These are phyloP conservation scores for Scolopax bukidnonensis DNA, from an alignment of 2,797 vertebrate genomes.

Conservation along the genomic window DNA sequence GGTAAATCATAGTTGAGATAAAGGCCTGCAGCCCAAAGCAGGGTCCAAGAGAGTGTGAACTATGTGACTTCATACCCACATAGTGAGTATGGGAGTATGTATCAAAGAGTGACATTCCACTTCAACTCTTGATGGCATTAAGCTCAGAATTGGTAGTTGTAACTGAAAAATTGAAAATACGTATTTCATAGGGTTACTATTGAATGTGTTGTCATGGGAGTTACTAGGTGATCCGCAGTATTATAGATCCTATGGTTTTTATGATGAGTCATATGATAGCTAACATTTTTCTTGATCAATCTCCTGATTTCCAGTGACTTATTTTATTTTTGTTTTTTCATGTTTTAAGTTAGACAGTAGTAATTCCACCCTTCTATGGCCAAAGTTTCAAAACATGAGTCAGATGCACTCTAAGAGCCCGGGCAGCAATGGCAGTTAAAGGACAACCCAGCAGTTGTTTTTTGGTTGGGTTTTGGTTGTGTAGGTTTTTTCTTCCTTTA, in stretches of 20 bases:
- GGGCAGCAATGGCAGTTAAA: neutral
- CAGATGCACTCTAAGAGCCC: neutral
- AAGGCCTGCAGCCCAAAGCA: neutral
- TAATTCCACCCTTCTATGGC: neutral
- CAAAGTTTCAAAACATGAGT: neutral
- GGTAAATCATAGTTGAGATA: neutral
- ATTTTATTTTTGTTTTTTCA: neutral
- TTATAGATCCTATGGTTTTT: conserved; percentile 1
- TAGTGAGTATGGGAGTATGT: neutral
- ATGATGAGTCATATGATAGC: neutral
- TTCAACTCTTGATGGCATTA: neutral
- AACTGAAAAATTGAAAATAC: neutral
- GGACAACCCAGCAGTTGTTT: neutral
- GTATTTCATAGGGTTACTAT: neutral
- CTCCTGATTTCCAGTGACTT: neutral
- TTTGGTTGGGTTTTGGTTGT: neutral
- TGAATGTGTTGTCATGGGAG: neutral
- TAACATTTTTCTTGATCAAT: neutral
- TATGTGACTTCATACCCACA: neutral
- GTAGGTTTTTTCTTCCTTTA: neutral
- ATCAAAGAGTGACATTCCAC: neutral
- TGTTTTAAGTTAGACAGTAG: neutral
- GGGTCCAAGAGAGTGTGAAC: neutral
- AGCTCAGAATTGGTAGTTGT: neutral
- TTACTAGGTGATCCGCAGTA: neutral